Evolutionary conservation across 2,888 invertebrate species (phyloP), one percentile per base, ranked within the genome.

Genomic region (Minunthozetes semirufus): DNA sequence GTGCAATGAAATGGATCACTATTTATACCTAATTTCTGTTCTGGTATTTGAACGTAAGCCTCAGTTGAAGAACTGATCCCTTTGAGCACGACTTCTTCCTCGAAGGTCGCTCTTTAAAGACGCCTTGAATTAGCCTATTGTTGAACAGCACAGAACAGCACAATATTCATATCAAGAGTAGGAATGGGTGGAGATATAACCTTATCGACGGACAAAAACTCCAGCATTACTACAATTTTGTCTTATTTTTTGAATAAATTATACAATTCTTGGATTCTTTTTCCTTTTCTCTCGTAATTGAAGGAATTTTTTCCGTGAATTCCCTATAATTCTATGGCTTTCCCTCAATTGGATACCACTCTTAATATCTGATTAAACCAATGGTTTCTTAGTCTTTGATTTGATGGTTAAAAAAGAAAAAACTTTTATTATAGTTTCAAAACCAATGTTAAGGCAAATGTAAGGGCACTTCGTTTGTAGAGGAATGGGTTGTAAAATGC

Each of bases 201-300:
- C 53, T 53, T 53, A 53, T 53, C 22, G 53, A 19, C 9, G 53
- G 22, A 1, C 53, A 53, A 33, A 33, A 8, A 33, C 33, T 33
- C 8, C 11, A 42, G 11, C 8, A 42, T 13, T 42, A 42, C 42
- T 42, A 13, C 5, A 9, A 42, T 9, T 42, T 42, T 9, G 13
- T 42, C 33, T 33, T 33, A 33, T 50, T 50, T n/a, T 61, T 27
- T 27, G 15, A 61, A 61, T 61, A 25, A 61, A 61, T 61, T 61
- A 61, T 61, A 27, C 61, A 61, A 29, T 61, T 61, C 29, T 61
- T 61, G 25, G 19, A 13, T 48, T 48, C 15, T 61, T 25, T 27
- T 29, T 61, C 3, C 19, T 27, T 61, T 4, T 61, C 27, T 61
- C 25, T 6, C 9, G 27, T 6, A n/a, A n/a, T 56, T 56, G 1